phyloP scores from a whole-genome alignment of 1,140 invertebrate genomes.

The Paracyclopina nana region DNA sequence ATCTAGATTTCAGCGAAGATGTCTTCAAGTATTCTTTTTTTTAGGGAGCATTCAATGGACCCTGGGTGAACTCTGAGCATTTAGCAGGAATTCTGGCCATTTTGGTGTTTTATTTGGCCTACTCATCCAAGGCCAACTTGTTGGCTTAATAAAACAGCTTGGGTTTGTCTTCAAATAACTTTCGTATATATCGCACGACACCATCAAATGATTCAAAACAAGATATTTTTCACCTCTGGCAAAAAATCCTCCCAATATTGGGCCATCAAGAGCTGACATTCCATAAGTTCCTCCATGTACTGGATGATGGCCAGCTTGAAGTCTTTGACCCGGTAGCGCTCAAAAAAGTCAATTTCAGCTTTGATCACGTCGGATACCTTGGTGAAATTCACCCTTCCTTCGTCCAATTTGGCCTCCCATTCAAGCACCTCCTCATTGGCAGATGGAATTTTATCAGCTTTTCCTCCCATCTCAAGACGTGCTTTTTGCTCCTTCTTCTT shows the following conservation, averaged over 20 bases:
- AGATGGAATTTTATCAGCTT: constrained; percentile 61
- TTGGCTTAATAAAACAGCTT: too few relatives aligned
- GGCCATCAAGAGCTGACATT: constrained; percentile 74
- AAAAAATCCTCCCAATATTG: constrained; percentile 14
- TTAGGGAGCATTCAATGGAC: not conserved
- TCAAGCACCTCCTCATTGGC: constrained; percentile 25
- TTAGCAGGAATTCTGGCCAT: not conserved
- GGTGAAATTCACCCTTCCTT: constrained; percentile 88
- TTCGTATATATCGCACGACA: too few relatives aligned
- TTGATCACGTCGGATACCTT: constrained; percentile 90
- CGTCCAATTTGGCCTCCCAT: constrained; percentile 88
- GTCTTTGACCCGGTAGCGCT: constrained; percentile 64
- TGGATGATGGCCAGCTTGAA: constrained; percentile 71
- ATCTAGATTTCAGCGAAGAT: too few relatives aligned
- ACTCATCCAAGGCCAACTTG: not conserved
- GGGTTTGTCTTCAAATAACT: too few relatives aligned
- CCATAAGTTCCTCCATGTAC: constrained; percentile 81
- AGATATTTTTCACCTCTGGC: constrained; percentile 10
- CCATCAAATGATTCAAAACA: constrained; percentile 1
- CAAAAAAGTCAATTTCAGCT: constrained; percentile 81
- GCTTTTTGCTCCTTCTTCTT: constrained; percentile 86
- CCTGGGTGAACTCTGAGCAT: constrained; percentile 3
- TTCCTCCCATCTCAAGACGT: constrained; percentile 66
- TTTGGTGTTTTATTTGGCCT: constrained; percentile 1
- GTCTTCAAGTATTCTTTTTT: too few relatives aligned